A percentile compares a stretch with the other conserved stretches of the same genome.
Conservation (phyloP, 2,888 invertebrate species). For the Volucella inanis region DNA sequence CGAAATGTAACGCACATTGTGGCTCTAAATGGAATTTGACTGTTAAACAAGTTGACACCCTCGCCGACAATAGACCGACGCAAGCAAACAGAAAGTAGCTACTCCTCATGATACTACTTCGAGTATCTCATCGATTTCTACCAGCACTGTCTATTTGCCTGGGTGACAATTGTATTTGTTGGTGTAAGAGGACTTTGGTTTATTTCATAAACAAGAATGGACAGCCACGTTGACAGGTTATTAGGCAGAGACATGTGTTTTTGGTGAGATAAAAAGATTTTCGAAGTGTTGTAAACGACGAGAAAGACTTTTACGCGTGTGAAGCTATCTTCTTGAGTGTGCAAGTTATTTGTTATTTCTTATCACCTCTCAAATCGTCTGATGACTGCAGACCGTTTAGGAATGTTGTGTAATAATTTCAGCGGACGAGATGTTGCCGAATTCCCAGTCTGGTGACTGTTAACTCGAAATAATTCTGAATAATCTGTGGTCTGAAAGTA, state of each 20-base stretch:
- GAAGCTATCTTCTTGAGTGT: too few relatives aligned
- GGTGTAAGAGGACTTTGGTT: constrained; percentile 63
- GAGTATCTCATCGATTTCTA: constrained; percentile 16
- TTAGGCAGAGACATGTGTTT: constrained; percentile 68
- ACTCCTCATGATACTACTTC: constrained; percentile 10
- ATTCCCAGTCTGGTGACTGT: too few relatives aligned
- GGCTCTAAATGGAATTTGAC: constrained; percentile 18
- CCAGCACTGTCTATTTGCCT: constrained; percentile 44
- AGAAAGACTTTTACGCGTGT: too few relatives aligned
- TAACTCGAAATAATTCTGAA: too few relatives aligned
- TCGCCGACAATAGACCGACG: neutral
- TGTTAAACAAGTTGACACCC: constrained; percentile 29
- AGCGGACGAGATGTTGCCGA: too few relatives aligned
- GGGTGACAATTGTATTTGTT: constrained; percentile 60
- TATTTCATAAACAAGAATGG: constrained; percentile 55
- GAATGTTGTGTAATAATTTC: too few relatives aligned
- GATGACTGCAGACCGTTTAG: too few relatives aligned
- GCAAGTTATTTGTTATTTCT: too few relatives aligned
- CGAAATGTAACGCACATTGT: constrained; percentile 25
- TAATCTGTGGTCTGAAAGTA: too few relatives aligned
- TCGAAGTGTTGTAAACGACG: neutral
- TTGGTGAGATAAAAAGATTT: constrained; percentile 43
- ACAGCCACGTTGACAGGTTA: constrained; percentile 69
- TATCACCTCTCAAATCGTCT: too few relatives aligned
- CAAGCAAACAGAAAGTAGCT: neutral